Evolutionary conservation across 2,888 invertebrate genomes (phyloP).

Genomic region (Disparrhopalites patrizii): DNA sequence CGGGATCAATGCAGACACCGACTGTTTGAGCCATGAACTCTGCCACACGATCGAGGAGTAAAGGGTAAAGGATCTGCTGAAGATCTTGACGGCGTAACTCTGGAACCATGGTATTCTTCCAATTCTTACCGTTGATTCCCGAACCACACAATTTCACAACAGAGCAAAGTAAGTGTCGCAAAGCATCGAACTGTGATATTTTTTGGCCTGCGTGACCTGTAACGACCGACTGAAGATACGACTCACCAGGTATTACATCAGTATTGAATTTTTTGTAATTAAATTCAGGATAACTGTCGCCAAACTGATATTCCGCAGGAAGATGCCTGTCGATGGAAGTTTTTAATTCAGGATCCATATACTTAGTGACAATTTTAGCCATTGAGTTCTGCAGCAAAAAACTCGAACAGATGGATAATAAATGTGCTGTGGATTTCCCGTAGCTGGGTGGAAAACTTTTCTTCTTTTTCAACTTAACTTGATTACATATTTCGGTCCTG

Average conservation of each 20-base stretch:
- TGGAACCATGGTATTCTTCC: constrained; percentile 35
- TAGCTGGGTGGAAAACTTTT: not conserved
- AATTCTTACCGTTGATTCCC: constrained; percentile 50
- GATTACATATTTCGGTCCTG: constrained; percentile 33
- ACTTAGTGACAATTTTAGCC: constrained; percentile 37
- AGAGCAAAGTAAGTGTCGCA: constrained; percentile 63
- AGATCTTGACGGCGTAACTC: constrained; percentile 36
- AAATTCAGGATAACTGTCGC: constrained; percentile 38
- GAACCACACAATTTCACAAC: constrained; percentile 59
- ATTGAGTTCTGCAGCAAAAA: constrained; percentile 43
- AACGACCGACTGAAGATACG: constrained; percentile 72
- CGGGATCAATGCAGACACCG: constrained; percentile 39
- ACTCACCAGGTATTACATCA: constrained; percentile 78
- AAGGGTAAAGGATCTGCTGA: constrained; percentile 35
- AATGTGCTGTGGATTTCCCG: constrained; percentile 32
- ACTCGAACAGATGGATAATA: constrained; percentile 42
- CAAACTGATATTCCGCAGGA: constrained; percentile 38
- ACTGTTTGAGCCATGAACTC: constrained; percentile 45
- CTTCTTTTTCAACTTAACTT: constrained; percentile 30
- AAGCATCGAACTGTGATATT: constrained; percentile 52
- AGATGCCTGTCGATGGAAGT: constrained; percentile 37
- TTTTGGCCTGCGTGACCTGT: constrained; percentile 56
- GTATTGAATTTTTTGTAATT: constrained; percentile 38
- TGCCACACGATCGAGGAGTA: constrained; percentile 41
- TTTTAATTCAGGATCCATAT: constrained; percentile 41